A percentile compares a stretch with the other conserved stretches of the same genome.
Evolutionary conservation across 2,888 invertebrate genomes (phyloP).

Genomic region (Tipula confusa): DNA sequence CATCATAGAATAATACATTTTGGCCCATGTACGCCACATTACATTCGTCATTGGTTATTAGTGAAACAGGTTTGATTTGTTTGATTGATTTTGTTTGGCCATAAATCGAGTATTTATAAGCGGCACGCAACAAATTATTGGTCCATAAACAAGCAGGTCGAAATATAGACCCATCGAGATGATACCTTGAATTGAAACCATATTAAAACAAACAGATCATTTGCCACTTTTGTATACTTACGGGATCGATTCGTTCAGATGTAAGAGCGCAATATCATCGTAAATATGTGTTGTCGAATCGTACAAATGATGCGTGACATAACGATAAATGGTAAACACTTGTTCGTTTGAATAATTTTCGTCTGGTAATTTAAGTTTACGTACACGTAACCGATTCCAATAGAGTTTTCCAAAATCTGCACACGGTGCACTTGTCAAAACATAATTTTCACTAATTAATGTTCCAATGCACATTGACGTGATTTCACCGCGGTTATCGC

Average conservation of each 20-base stretch:
- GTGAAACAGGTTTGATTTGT: background rate
- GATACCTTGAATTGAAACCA: background rate
- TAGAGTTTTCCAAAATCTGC: background rate
- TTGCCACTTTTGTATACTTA: background rate
- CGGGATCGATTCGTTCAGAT: background rate
- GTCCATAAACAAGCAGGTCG: background rate
- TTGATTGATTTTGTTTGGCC: background rate
- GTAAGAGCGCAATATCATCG: background rate
- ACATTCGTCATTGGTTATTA: background rate
- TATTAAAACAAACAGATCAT: too few relatives aligned
- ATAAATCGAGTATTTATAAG: background rate
- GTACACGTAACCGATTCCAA: background rate
- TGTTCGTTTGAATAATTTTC: background rate
- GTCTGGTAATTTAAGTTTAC: background rate
- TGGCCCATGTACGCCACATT: background rate
- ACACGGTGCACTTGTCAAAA: background rate
- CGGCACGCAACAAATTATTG: background rate
- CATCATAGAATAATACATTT: too few relatives aligned
- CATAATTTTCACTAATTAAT: background rate
- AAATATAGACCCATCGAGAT: background rate
- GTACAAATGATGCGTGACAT: background rate
- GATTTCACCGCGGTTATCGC: background rate
- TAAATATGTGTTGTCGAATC: background rate
- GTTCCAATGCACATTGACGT: background rate
- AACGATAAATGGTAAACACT: background rate